A percentile compares a stretch with the other conserved stretches of the same genome.
Evolutionary conservation across 1,140 invertebrate genomes (phyloP).

Genomic region (Lordiphosa collinella): DNA sequence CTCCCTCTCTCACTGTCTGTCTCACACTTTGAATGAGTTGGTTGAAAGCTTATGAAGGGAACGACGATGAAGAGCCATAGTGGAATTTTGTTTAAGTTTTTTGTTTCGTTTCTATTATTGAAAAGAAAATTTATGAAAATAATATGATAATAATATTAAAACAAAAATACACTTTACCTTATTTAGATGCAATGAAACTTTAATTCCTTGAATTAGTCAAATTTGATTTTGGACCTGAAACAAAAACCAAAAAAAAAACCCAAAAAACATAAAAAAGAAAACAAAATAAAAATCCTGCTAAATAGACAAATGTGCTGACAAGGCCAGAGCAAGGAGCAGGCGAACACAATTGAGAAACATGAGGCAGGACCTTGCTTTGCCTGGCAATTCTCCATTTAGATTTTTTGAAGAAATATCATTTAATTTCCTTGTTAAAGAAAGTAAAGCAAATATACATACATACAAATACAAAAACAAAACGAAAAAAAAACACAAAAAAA

Average conservation of each 20-base stretch:
- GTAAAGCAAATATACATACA: slow-evolving; percentile 71
- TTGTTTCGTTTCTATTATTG: slow-evolving; percentile 77
- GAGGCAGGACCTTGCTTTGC: background rate
- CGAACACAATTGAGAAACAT: slow-evolving; percentile 1
- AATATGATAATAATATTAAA: slow-evolving; percentile 64
- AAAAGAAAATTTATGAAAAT: slow-evolving; percentile 69
- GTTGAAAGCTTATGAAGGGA: slow-evolving; percentile 1
- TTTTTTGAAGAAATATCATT: slow-evolving; percentile 54
- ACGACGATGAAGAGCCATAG: slow-evolving; percentile 51
- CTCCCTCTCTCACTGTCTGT: slow-evolving; percentile 9
- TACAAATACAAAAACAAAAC: slow-evolving; percentile 37
- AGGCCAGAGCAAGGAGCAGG: slow-evolving; percentile 7
- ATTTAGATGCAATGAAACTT: slow-evolving; percentile 78
- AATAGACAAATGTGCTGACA: slow-evolving; percentile 62
- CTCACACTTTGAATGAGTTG: slow-evolving; percentile 10
- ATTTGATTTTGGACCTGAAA: slow-evolving; percentile 78
- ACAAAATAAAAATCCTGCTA: slow-evolving; percentile 38
- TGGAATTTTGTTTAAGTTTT: slow-evolving; percentile 78
- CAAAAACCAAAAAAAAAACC: slow-evolving; percentile 30
- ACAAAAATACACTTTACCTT: slow-evolving; percentile 71
- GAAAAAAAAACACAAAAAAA: slow-evolving; percentile 53
- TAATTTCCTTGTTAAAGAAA: slow-evolving; percentile 72
- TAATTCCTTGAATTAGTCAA: slow-evolving; percentile 79
- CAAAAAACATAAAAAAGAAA: slow-evolving; percentile 35
- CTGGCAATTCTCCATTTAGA: slow-evolving; percentile 47